A percentile compares a stretch with the other conserved stretches of the same genome.
Evolutionary conservation across 2,113 vertebrate genomes (phyloP).

Genomic region (Tupaia tana): DNA sequence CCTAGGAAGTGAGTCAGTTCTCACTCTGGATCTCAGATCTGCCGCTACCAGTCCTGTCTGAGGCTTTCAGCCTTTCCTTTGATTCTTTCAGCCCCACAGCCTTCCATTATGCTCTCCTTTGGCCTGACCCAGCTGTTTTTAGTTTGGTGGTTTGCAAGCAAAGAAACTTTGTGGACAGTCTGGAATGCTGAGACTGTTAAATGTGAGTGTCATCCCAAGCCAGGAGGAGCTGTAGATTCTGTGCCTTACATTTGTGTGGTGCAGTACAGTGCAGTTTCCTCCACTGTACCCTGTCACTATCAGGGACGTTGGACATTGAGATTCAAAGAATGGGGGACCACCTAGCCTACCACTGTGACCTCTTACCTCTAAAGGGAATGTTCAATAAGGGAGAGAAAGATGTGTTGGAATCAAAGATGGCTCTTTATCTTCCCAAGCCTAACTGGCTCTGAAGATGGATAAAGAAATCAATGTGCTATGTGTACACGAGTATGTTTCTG

Average conservation of each 20-base stretch:
- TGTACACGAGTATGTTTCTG: neutral
- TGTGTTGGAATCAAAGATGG: neutral
- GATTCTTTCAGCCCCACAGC: neutral
- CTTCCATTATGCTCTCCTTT: neutral
- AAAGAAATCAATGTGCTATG: slow-evolving; percentile 46
- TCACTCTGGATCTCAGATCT: neutral
- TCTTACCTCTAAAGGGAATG: neutral
- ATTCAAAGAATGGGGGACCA: neutral
- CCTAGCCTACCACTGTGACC: neutral
- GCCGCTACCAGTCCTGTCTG: neutral
- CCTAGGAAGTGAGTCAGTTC: neutral
- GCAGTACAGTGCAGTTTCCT: too few species aligned
- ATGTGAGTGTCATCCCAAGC: neutral
- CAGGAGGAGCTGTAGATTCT: neutral
- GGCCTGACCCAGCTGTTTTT: neutral
- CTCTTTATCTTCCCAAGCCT: slow-evolving; percentile 13
- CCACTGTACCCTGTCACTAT: neutral
- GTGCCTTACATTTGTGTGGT: neutral
- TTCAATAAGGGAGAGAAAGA: neutral
- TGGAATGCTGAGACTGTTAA: neutral
- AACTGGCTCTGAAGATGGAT: slow-evolving; percentile 6
- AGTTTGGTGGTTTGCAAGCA: neutral
- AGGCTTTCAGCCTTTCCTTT: neutral
- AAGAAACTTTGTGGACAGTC: neutral
- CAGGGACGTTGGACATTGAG: neutral